A percentile compares a stretch with the other conserved stretches of the same genome.
phyloP scores from a whole-genome alignment of 2,888 invertebrate genomes.

The Leptinotarsa rubiginosa region DNA sequence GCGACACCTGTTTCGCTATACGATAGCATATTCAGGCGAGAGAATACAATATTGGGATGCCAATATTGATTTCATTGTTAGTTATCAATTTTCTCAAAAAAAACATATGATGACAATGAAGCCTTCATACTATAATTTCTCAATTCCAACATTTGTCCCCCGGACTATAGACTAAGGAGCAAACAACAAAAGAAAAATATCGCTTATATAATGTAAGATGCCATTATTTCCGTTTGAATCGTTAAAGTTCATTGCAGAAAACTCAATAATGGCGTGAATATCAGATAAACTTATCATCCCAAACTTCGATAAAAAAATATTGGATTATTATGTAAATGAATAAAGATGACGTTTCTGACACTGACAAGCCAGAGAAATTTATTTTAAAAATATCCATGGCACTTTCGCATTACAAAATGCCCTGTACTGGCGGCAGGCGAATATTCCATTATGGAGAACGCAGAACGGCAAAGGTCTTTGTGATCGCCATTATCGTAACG shows the following conservation, averaged over 20 bases:
- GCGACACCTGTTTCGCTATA: too few relatives aligned
- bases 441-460: constrained; percentile 3
- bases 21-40: too few relatives aligned
- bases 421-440: not conserved
- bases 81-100: too few relatives aligned
- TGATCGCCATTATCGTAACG: constrained; percentile 20
- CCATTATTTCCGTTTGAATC: not conserved
- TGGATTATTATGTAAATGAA: not conserved
- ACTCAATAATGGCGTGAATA: not conserved
- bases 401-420: not conserved
- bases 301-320: not conserved
- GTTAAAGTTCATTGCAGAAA: not conserved
- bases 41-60: too few relatives aligned
- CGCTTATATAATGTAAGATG: not conserved
- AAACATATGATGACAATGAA: not conserved
- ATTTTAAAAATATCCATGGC: not conserved
- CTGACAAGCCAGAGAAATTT: not conserved
- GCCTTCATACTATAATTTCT: not conserved
- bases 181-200: not conserved
- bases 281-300: not conserved
- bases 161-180: not conserved
- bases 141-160: not conserved
- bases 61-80: too few relatives aligned
- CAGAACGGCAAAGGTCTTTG: constrained; percentile 15
- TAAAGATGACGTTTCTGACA: not conserved